A percentile compares a stretch with the other conserved stretches of the same genome.
phyloP scores from a whole-genome alignment of 2,888 invertebrate genomes.

The Diarsia brunnea region DNA sequence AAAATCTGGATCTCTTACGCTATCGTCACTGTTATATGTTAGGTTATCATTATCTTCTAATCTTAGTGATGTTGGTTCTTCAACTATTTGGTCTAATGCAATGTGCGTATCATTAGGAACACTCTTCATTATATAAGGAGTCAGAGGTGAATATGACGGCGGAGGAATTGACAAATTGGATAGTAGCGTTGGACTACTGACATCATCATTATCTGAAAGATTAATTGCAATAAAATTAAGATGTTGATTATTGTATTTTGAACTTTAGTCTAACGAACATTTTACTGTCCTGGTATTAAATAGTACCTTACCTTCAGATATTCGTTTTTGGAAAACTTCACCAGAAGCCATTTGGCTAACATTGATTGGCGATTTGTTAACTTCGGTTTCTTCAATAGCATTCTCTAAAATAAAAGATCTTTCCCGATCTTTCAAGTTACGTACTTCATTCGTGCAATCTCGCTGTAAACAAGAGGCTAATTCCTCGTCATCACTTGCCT shows the following conservation, averaged over 20 bases:
- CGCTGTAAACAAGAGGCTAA: conserved; percentile 43
- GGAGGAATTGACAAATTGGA: conserved; percentile 48
- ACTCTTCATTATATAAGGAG: conserved; percentile 27
- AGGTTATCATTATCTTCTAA: conserved; percentile 40
- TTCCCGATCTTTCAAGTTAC: conserved; percentile 41
- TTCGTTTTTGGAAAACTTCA: conserved; percentile 40
- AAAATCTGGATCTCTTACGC: conserved; percentile 47
- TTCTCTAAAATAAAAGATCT: conserved; percentile 40
- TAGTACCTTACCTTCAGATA: conserved; percentile 39
- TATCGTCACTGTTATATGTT: conserved; percentile 43
- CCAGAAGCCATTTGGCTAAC: conserved; percentile 41
- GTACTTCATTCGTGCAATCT: conserved; percentile 44
- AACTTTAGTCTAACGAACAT: conserved; percentile 39
- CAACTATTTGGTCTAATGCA: conserved; percentile 33
- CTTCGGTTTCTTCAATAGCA: conserved; percentile 37
- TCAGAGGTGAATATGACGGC: conserved; percentile 38
- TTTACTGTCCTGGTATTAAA: conserved; percentile 39
- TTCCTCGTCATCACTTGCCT: conserved; percentile 44
- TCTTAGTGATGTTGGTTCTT: conserved; percentile 35
- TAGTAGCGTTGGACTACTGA: conserved; percentile 41
- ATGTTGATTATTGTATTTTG: conserved; percentile 40
- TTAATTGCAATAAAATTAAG: conserved; percentile 34
- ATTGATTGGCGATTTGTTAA: conserved; percentile 41
- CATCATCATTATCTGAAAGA: conserved; percentile 43
- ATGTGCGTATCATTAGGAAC: conserved; percentile 22